Conservation (phyloP, 2,797 vertebrate genomes). For the Silurus lanzhouensis region DNA sequence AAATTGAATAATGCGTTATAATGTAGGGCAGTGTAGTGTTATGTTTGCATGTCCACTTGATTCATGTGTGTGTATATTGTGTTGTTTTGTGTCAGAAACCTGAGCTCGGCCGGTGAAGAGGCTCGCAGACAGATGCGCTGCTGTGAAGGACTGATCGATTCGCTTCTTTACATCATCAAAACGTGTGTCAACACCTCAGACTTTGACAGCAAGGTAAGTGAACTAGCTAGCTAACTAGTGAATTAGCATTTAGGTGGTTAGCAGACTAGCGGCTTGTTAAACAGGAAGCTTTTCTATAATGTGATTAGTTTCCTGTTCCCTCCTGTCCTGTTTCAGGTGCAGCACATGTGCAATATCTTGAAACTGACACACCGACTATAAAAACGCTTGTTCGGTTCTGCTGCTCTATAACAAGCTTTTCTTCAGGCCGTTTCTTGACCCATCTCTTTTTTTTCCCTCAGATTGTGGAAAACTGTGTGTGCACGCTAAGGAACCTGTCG, state of each 20-base stretch:
- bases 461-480: conserved; percentile 98
- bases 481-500: conserved; percentile 95
- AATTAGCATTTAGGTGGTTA: background rate
- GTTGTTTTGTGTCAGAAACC: conserved; percentile 76
- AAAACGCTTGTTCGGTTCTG: background rate
- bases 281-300: background rate
- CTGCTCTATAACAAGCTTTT: background rate
- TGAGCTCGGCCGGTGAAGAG: conserved; percentile 95
- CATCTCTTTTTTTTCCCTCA: conserved; percentile 59
- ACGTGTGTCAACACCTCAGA: conserved; percentile 94
- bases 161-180: conserved; percentile 91
- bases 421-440: background rate
- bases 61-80: background rate
- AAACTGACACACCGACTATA: background rate
- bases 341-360: too few species aligned
- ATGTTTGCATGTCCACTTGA: background rate
- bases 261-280: background rate
- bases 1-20: background rate
- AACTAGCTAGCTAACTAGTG: background rate
- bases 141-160: conserved; percentile 94
- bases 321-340: background rate
- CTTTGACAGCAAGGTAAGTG: conserved; percentile 94
- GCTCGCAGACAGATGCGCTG: conserved; percentile 92
- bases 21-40: background rate
- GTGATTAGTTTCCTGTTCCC: background rate